Evolutionary conservation across 92 coral and sea anemone genomes (phyloP).

Genomic region (Galaxea fascicularis): DNA sequence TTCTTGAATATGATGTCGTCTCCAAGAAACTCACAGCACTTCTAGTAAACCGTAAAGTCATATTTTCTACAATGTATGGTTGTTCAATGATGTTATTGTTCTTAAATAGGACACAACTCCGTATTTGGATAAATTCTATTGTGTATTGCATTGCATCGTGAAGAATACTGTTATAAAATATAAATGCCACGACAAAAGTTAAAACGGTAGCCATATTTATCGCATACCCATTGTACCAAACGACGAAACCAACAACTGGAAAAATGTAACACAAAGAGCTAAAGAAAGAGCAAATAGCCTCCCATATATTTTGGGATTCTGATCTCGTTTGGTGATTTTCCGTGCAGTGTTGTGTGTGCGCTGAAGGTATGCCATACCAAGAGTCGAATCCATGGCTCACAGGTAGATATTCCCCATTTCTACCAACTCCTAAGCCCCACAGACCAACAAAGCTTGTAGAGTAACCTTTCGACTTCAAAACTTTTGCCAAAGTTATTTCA

Average conservation of each 20-base stretch:
- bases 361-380: conserved; percentile 90
- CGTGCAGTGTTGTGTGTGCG: conserved; percentile 77
- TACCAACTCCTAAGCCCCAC: conserved; percentile 93
- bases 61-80: conserved; percentile 77
- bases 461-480: conserved; percentile 68
- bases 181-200: conserved; percentile 26
- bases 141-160: conserved; percentile 45
- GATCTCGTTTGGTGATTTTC: conserved; percentile 25
- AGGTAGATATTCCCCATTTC: conserved; percentile 78
- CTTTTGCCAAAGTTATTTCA: conserved; percentile 78
- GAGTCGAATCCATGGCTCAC: conserved; percentile 87
- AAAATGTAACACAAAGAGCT: conserved; percentile 39
- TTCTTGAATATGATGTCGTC: conserved; percentile 27
- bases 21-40: conserved; percentile 81
- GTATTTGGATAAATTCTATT: conserved; percentile 63
- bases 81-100: conserved; percentile 80
- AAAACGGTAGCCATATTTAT: conserved; percentile 26
- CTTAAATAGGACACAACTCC: conserved; percentile 89
- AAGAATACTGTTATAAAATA: conserved; percentile 36
- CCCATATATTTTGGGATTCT: conserved; percentile 16
- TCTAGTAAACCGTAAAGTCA: conserved; percentile 88
- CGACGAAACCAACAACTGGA: conserved; percentile 22
- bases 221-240: conserved; percentile 59
- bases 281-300: conserved; percentile 33
- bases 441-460: conserved; percentile 83